These are phyloP conservation scores for Leptinotarsa texana DNA, from an alignment of 1,140 invertebrate species.

Conservation along the genomic window DNA sequence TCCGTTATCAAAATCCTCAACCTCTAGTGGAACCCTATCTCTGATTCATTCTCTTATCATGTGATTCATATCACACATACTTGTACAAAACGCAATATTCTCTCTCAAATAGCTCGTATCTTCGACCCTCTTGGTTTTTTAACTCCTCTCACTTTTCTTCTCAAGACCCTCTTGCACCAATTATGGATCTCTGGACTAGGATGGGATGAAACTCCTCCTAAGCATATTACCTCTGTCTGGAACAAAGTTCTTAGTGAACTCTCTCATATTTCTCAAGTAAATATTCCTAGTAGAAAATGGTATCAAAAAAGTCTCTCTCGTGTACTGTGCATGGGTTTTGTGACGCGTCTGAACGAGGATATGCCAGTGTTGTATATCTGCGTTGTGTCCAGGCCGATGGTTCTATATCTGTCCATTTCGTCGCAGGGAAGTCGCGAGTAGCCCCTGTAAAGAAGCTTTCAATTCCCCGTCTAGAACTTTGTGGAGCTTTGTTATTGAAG, in stretches of 20 bases:
- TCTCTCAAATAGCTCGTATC: slow-evolving; percentile 8
- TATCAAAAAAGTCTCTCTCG: not conserved
- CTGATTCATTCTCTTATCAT: not conserved
- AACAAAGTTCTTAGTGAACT: not conserved
- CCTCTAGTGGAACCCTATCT: too few species aligned
- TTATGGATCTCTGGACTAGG: slow-evolving; percentile 19
- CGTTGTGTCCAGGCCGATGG: too few species aligned
- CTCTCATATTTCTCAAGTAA: too few species aligned
- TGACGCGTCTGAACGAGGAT: too few species aligned
- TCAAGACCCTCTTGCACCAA: too few species aligned
- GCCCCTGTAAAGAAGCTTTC: not conserved
- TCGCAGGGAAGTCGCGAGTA: too few species aligned
- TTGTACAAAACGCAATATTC: slow-evolving; percentile 12
- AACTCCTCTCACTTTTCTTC: too few species aligned
- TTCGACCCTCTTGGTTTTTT: slow-evolving; percentile 23
- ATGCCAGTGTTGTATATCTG: too few species aligned
- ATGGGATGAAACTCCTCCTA: not conserved
- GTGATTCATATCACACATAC: too few species aligned
- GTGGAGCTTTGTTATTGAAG: slow-evolving; percentile 17
- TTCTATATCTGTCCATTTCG: too few species aligned
- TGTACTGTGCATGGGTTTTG: not conserved
- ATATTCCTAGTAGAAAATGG: too few species aligned
- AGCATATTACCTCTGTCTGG: not conserved
- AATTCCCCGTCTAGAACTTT: slow-evolving; percentile 5
- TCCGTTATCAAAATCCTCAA: too few species aligned